These are phyloP conservation scores for Drosophila gaucha DNA, from an alignment of 2,888 invertebrate genomes.

Conservation along the genomic window DNA sequence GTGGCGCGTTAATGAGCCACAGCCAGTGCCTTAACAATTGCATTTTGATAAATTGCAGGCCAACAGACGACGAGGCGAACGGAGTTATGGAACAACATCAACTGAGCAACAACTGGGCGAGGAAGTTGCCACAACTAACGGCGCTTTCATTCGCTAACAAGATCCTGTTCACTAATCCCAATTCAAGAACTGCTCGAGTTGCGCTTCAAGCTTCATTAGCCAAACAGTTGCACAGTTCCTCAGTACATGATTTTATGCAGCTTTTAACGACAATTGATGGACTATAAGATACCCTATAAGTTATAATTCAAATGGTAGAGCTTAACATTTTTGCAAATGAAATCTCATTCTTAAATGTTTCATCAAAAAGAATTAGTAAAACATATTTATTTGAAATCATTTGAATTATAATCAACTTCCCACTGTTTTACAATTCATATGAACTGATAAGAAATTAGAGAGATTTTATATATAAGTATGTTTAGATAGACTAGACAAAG, in stretches of 20 bases:
- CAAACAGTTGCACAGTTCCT: slow-evolving; percentile 39
- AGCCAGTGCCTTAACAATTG: slow-evolving; percentile 43
- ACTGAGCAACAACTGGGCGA: slow-evolving; percentile 22
- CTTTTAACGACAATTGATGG: not conserved
- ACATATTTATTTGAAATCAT: too few species aligned
- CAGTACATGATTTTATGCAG: not conserved
- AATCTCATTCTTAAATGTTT: too few species aligned
- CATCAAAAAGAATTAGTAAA: too few species aligned
- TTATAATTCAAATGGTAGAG: too few species aligned
- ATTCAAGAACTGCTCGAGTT: slow-evolving; percentile 43
- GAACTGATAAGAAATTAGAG: too few species aligned
- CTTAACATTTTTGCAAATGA: too few species aligned
- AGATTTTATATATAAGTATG: too few species aligned
- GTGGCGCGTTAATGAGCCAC: slow-evolving; percentile 70
- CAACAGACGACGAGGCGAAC: slow-evolving; percentile 2
- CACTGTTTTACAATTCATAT: too few species aligned
- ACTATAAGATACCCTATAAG: not conserved
- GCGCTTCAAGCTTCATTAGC: slow-evolving; percentile 72
- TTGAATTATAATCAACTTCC: too few species aligned
- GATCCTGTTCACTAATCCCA: slow-evolving; percentile 64
- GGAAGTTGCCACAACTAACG: slow-evolving; percentile 54
- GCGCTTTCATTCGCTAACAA: slow-evolving; percentile 51
- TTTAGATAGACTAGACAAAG: too few species aligned
- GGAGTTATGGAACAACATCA: slow-evolving; percentile 8
- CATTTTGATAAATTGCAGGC: slow-evolving; percentile 67